Base-by-base conservation (phyloP, 2,797 vertebrate species). In the Sebastes dallii region DNA sequence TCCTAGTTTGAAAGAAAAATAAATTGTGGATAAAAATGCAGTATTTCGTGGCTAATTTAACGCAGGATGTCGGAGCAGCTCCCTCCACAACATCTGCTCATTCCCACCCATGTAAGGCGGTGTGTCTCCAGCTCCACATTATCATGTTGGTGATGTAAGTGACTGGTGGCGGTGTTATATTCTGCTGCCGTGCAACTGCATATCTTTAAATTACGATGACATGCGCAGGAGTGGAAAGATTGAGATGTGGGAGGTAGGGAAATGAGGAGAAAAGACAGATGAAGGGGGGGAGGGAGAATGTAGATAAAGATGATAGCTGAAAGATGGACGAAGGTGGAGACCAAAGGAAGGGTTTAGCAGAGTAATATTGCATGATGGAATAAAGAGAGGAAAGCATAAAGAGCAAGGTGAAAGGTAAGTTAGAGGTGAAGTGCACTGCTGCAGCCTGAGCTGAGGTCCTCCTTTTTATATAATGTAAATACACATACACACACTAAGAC, bases 121-220 rank as follows among this genome's bases (percentile, higher is more conserved):
- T 39, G 20, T 70, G 52, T 78, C 68, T 75, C 30, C 42, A 36
- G 67, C 55, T 66, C 77, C 52, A 70, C 22, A 55, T 78, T 32
- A 83, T 76, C n/a, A 65, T 66, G 83, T 61, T 58, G 46, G 62
- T 83, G 71, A 82, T 68, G 24, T 61, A 82, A 71, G 66, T 52
- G 67, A 74, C 59, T 69, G 74, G 25, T 50, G 10, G 14, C 20
- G 36, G 69, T 66, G 75, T 75, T 82, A 79, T 32, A 79, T 80
- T 78, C 32, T 85, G 74, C 66, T 66, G 27, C 36, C 18, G 20
- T 59, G 42, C 66, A 78, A 69, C 67, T 70, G 76, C 66, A 68
- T 70, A 82, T 89, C 75, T 85, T 89, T 90, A 79, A 89, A 86
- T 86, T 80, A 86, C 32, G 6, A 80, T 80, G 77, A 83, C 75